phyloP scores from a whole-genome alignment of 2,888 invertebrate species.

The Halocaridina rubra region DNA sequence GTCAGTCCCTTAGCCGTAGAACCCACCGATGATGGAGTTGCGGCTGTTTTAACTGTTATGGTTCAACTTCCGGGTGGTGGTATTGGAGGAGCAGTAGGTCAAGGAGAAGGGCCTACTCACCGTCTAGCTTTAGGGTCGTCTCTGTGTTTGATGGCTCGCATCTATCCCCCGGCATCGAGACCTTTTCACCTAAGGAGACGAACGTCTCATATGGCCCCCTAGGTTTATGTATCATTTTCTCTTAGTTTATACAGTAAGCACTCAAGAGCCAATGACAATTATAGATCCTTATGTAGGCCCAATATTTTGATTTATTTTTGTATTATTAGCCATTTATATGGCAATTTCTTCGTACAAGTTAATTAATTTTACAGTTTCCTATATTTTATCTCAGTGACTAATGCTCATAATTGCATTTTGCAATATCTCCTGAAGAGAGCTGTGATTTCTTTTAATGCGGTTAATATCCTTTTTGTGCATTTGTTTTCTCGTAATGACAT shows the following conservation, averaged over 20 bases:
- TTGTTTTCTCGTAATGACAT: not conserved
- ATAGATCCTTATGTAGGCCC: not conserved
- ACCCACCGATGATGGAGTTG: slow-evolving; percentile 87
- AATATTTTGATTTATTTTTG: too few species aligned
- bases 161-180: slow-evolving; percentile 58
- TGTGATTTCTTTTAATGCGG: not conserved
- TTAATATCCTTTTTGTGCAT: not conserved
- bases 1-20: slow-evolving; percentile 89
- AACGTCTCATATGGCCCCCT: slow-evolving; percentile 50
- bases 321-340: not conserved
- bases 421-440: not conserved
- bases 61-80: slow-evolving; percentile 89
- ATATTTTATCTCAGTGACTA: not conserved
- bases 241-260: too few species aligned
- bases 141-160: slow-evolving; percentile 77
- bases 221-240: not conserved
- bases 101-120: slow-evolving; percentile 71
- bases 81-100: slow-evolving; percentile 69
- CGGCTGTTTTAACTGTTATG: slow-evolving; percentile 92
- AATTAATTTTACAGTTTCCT: not conserved
- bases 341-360: not conserved
- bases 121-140: slow-evolving; percentile 85
- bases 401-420: slow-evolving; percentile 12
- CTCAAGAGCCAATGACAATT: too few species aligned
- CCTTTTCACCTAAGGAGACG: slow-evolving; percentile 57